Conservation (phyloP, 1,140 invertebrate species). For the Ericerus pela region DNA sequence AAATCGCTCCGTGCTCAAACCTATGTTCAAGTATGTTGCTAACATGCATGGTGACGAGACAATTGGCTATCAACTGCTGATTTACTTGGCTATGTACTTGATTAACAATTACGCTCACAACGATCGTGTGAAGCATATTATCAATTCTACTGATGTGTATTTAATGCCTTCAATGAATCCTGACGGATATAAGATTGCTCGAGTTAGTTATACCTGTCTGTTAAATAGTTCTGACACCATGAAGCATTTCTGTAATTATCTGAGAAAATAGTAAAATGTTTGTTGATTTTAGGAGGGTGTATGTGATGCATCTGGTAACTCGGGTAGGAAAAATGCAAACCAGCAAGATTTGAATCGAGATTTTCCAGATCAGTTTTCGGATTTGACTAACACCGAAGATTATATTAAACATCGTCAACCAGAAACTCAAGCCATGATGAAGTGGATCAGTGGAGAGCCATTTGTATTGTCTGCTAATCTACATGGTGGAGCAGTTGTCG, state of each 20-base stretch:
- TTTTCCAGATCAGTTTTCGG: slow-evolving; percentile 67
- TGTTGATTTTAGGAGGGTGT: slow-evolving; percentile 49
- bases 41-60: slow-evolving; percentile 99
- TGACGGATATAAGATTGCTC: slow-evolving; percentile 74
- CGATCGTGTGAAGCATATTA: slow-evolving; percentile 48
- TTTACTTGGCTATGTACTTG: slow-evolving; percentile 73
- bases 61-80: slow-evolving; percentile 73
- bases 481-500: slow-evolving; percentile 80
- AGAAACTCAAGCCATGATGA: slow-evolving; percentile 86
- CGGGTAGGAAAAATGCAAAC: slow-evolving; percentile 63
- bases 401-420: slow-evolving; percentile 45
- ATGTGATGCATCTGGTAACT: slow-evolving; percentile 50
- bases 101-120: slow-evolving; percentile 56
- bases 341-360: slow-evolving; percentile 70
- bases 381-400: slow-evolving; percentile 14
- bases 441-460: slow-evolving; percentile 65
- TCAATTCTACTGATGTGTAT: slow-evolving; percentile 74
- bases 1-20: slow-evolving; percentile 47
- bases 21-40: slow-evolving; percentile 90
- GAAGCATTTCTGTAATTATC: no score
- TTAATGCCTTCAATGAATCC: slow-evolving; percentile 86
- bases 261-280: no score
- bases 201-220: no score
- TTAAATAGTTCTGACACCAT: no score
- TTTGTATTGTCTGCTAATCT: slow-evolving; percentile 85